Percentiles rank a stretch among this genome's conserved stretches.
These are phyloP conservation scores for Dinomys branickii DNA, from an alignment of 2,113 vertebrate species.

Conservation along the genomic window DNA sequence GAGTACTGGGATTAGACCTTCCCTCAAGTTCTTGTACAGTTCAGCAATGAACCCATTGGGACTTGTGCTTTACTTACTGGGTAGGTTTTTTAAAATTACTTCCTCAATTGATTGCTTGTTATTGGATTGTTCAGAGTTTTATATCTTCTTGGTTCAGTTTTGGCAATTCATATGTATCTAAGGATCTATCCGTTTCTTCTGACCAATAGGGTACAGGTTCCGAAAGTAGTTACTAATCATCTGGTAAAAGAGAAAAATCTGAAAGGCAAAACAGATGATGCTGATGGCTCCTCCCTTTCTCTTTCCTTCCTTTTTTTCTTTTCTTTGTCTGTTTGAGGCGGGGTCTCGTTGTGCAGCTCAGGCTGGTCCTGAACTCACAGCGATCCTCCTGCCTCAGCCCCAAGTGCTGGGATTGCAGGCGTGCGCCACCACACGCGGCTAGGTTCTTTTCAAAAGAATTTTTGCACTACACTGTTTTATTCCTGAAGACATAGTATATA, in stretches of 20 bases:
- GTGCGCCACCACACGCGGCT: too few species aligned
- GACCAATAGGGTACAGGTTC: not conserved
- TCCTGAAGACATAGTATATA: not conserved
- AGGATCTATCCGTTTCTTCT: not conserved
- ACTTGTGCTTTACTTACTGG: not conserved
- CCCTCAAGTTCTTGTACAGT: not conserved
- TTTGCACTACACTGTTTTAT: not conserved
- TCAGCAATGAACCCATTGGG: not conserved
- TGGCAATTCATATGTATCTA: not conserved
- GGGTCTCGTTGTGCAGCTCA: too few species aligned
- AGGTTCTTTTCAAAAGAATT: not conserved
- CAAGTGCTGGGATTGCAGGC: too few species aligned
- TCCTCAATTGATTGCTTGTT: not conserved
- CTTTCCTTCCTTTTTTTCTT: too few species aligned
- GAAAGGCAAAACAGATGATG: slow-evolving; percentile 16
- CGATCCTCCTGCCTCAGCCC: too few species aligned
- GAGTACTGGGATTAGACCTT: not conserved
- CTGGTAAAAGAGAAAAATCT: not conserved
- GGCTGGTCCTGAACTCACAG: too few species aligned
- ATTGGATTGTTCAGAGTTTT: not conserved
- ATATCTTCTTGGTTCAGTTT: not conserved
- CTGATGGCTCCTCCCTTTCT: too few species aligned
- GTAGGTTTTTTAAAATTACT: not conserved
- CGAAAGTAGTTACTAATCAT: not conserved
- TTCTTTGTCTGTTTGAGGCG: too few species aligned